Evolutionary conservation across 2,113 vertebrate species (phyloP), one percentile per base, ranked within the genome.

Genomic region (Tetrao urogallus): DNA sequence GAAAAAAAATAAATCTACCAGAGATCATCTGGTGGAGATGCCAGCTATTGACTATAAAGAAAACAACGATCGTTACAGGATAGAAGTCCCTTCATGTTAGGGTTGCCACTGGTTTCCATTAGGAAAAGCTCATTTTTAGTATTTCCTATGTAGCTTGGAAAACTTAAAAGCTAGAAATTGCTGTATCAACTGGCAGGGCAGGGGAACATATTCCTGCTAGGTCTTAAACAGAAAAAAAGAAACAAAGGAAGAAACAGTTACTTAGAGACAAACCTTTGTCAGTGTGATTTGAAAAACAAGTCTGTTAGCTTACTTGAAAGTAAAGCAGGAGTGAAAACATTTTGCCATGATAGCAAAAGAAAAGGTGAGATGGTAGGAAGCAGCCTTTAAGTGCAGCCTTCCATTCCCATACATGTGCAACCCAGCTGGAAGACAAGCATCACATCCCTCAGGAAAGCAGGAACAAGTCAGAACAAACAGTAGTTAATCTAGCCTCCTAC

Each of bases 311-410:
- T 36, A 56, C 58, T 54, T 70, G 52, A 90, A 79, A 89, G 57
- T 43, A 64, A 69, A 82, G 47, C 0, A 0, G 34, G 30, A 65
- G 16, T 56, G 19, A 82, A 48, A 4, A n/a, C 10, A 34, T n/a
- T 56, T 82, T 54, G 56, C 21, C 61, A 54, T 28, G 30, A 73
- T 5, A 6, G 24, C 11, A 6, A 48, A 27, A 38, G 28, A 56
- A 57, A 21, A 40, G 28, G 43, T 13, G 13, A 27, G 38, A 76
- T 76, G 38, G 2, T 40, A 30, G 19, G 10, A 65, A 1, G 1
- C 5, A 3, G 66, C 28, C 19, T 74, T 57, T 0, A 40, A 63
- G 20, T 2, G 4, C 3, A 11, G 16, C 8, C 24, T 22, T 48
- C 50, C 6, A 22, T 34, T 27, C 34, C 32, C 34, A 20, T 58